Evolutionary conservation across 2,113 vertebrate genomes (phyloP), one percentile per base, ranked within the genome.

Genomic region (Tricholaema leucomelas): DNA sequence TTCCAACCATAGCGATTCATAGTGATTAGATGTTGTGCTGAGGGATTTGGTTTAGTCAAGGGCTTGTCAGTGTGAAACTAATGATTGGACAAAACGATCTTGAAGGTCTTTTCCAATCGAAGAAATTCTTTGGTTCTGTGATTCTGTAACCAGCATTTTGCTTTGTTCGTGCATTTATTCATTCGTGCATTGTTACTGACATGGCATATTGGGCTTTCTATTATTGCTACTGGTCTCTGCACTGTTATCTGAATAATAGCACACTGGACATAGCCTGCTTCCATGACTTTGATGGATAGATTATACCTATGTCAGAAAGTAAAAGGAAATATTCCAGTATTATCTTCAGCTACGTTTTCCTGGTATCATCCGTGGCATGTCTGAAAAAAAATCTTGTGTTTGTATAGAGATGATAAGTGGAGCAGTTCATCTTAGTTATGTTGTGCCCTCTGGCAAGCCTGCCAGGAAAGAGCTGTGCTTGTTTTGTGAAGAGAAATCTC

Each of bases 361-460:
- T 78, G 33, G 73, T 95, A 75, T 93, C 81, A 93, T 81, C 59
- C 77, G 73, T 72, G 46, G 55, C 31, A 80, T 65, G 84, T 94
- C 94, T 92, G 69, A 59, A 95, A 94, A 96, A 93, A 93, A 92
- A 91, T 92, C 79, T 94, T 93, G 50, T 97, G 94, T 92, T 96
- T 97, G 83, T 79, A 38, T 72, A 86, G 65, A 92, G 91, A 94
- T 71, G 92, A 89, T 88, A 93, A 96, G 78, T 95, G 93, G 94
- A 97, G 91, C 87, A 95, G 92, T 93, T 97, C 96, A 93, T 97
- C 97, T 95, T 88, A 94, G 93, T 88, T 88, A 94, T 84, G 72
- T 91, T 95, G 81, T 95, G 92, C 96, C 97, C 94, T 94, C 90
- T 90, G 94, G 96, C 97, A 93, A 96, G 89, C 93, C 96, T 93